These are phyloP conservation scores for Dromiciops gliroides DNA, from an alignment of 2,113 vertebrate species.

Conservation along the genomic window DNA sequence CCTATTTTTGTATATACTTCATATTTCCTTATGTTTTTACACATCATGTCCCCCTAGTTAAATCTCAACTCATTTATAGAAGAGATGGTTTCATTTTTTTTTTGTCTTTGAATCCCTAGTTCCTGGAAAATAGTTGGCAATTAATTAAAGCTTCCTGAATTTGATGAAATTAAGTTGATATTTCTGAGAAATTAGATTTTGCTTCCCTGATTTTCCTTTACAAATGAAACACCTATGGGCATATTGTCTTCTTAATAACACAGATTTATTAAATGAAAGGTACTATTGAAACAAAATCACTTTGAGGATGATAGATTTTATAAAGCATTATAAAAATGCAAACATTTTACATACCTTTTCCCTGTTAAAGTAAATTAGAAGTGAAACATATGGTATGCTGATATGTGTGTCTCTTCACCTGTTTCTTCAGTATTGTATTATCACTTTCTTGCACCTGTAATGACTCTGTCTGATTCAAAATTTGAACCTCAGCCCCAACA, in stretches of 20 bases:
- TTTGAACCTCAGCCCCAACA: neutral
- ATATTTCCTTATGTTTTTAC: neutral
- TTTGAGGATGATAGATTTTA: neutral
- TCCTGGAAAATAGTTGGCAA: neutral
- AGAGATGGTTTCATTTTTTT: neutral
- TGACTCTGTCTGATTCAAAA: neutral
- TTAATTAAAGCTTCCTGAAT: neutral
- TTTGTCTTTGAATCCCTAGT: neutral
- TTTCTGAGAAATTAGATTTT: neutral
- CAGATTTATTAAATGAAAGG: neutral
- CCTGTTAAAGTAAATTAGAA: neutral
- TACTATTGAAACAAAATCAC: neutral
- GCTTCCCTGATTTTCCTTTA: neutral
- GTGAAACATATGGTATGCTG: neutral
- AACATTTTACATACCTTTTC: neutral
- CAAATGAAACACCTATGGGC: neutral
- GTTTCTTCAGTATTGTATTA: neutral
- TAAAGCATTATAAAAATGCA: neutral
- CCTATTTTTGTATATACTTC: neutral
- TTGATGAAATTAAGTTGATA: neutral
- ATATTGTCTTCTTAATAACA: neutral
- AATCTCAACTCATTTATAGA: neutral
- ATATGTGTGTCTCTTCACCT: neutral
- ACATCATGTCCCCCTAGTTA: neutral
- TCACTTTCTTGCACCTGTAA: neutral